Percentiles rank a stretch among this genome's conserved stretches.
Evolutionary conservation across 2,113 vertebrate species (phyloP).

Genomic region (Malurus elegans): DNA sequence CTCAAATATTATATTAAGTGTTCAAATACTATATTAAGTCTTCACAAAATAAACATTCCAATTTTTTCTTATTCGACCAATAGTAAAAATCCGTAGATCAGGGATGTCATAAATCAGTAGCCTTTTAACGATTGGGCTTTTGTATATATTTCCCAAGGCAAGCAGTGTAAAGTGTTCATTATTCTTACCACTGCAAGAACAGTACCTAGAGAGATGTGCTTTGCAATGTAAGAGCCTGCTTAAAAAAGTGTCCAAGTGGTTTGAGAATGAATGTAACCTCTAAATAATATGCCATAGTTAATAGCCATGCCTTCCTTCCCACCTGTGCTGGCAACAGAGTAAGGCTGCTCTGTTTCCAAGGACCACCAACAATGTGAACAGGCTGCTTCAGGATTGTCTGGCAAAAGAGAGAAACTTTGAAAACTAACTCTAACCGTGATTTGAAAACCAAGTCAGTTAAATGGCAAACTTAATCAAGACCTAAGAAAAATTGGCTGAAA

Average conservation of each 20-base stretch:
- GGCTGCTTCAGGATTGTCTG: neutral
- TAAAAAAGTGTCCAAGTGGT: neutral
- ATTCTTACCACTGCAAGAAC: neutral
- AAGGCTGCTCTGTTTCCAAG: neutral
- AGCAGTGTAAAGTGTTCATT: neutral
- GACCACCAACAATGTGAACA: neutral
- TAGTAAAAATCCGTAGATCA: neutral
- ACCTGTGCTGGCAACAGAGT: neutral
- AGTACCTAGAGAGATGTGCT: neutral
- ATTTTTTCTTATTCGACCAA: neutral
- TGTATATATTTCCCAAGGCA: neutral
- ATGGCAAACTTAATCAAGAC: neutral
- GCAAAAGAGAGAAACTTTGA: neutral
- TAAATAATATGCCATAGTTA: accelerated
- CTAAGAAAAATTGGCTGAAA: neutral
- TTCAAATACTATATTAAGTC: neutral
- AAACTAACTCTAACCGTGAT: neutral
- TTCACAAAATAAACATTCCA: neutral
- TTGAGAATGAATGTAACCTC: neutral
- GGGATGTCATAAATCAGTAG: neutral
- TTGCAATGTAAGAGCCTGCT: neutral
- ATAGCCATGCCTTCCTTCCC: neutral
- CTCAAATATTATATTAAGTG: neutral
- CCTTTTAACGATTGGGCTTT: neutral
- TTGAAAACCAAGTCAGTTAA: neutral